These are phyloP conservation scores for Rhopalosiphum maidis DNA, from an alignment of 1,140 invertebrate species.

Conservation along the genomic window DNA sequence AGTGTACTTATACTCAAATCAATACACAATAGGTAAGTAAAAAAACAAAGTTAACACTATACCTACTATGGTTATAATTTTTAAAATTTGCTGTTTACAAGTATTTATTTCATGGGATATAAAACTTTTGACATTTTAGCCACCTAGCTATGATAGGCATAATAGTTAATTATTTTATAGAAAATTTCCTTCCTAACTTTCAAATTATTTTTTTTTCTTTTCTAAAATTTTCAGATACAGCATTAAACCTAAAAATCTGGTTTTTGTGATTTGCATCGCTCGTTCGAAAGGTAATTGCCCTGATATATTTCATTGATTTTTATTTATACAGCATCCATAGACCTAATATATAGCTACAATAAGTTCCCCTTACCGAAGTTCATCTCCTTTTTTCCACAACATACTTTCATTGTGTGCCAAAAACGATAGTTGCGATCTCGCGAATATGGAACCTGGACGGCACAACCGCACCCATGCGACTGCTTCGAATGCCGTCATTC, in stretches of 20 bases:
- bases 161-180: neutral
- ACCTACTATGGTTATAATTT: too few species aligned
- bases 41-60: too few species aligned
- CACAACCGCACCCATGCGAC: constrained; percentile 98
- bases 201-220: too few species aligned
- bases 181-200: neutral
- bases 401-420: neutral
- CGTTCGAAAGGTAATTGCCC: neutral
- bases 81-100: neutral
- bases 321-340: neutral
- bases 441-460: constrained; percentile 90
- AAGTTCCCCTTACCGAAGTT: neutral
- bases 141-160: neutral
- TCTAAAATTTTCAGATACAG: too few species aligned
- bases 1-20: too few species aligned
- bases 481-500: constrained; percentile 90
- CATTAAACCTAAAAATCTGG: too few species aligned
- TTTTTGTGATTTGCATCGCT: too few species aligned
- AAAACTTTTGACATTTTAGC: neutral
- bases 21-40: too few species aligned
- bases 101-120: neutral
- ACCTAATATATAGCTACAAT: neutral
- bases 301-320: neutral
- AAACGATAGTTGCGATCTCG: constrained; percentile 87
- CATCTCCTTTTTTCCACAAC: constrained; percentile 5